These are phyloP conservation scores for Pantherophis alleghaniensis DNA, from an alignment of 2,797 vertebrate species.

Conservation along the genomic window DNA sequence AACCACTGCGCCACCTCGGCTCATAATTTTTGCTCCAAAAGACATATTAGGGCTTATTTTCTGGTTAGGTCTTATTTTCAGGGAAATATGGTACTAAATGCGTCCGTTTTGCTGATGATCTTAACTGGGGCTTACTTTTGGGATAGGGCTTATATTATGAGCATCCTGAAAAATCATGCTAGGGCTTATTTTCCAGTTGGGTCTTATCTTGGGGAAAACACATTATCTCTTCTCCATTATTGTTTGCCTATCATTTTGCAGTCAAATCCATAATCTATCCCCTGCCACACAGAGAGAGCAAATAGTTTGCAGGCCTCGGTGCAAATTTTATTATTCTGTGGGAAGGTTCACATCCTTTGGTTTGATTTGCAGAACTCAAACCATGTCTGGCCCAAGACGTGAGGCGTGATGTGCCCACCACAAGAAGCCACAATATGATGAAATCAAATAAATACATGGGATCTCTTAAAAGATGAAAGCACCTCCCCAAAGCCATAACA, in stretches of 20 bases:
- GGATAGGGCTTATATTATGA: too few relatives aligned
- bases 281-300: not conserved
- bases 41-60: too few relatives aligned
- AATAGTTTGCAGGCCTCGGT: not conserved
- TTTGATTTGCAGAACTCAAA: not conserved
- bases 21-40: too few relatives aligned
- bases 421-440: not conserved
- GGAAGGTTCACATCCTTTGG: not conserved
- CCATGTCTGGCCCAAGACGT: not conserved
- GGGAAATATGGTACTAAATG: too few relatives aligned
- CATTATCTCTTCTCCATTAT: not conserved
- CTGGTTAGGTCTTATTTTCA: too few relatives aligned
- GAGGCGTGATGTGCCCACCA: too few relatives aligned
- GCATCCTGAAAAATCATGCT: too few relatives aligned
- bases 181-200: too few relatives aligned
- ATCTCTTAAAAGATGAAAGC: not conserved
- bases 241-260: not conserved
- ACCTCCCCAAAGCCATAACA: not conserved
- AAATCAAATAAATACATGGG: not conserved
- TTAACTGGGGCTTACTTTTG: too few relatives aligned
- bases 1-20: too few relatives aligned
- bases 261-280: not conserved
- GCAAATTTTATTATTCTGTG: not conserved
- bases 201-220: too few relatives aligned
- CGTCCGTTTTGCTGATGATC: fast-evolving